phyloP scores from a whole-genome alignment of 2,113 vertebrate genomes.

The Camelus dromedarius region DNA sequence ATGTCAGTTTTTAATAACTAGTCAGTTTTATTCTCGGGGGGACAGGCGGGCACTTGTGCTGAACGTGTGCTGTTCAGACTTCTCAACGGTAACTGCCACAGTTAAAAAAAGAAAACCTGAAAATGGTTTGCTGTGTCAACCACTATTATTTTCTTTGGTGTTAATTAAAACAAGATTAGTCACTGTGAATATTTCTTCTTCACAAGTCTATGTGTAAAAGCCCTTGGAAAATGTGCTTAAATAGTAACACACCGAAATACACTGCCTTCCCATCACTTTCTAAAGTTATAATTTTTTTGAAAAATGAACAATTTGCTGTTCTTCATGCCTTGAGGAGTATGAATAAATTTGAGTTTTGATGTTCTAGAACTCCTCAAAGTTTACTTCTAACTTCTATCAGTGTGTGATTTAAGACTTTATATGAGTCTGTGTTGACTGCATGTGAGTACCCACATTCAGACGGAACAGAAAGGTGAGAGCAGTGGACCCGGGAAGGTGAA shows the following conservation, averaged over 20 bases:
- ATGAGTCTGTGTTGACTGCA: background rate
- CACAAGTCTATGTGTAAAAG: constrained; percentile 47
- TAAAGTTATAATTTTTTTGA: constrained; percentile 1
- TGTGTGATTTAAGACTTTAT: background rate
- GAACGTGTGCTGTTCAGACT: rapidly evolving
- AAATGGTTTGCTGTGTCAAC: constrained; percentile 21
- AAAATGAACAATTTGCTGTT: background rate
- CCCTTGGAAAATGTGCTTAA: constrained; percentile 62
- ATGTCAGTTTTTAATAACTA: background rate
- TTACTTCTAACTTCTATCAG: background rate
- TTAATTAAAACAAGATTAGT: constrained; percentile 77
- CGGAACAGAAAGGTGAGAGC: background rate
- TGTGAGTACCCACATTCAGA: background rate
- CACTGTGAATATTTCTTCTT: constrained; percentile 70
- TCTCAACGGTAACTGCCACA: background rate
- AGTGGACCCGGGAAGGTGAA: background rate
- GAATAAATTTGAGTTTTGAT: background rate
- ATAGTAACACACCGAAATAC: constrained; percentile 56
- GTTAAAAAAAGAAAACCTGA: constrained; percentile 40
- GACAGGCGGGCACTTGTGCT: background rate
- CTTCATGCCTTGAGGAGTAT: constrained; percentile 22
- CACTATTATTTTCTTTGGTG: constrained; percentile 19
- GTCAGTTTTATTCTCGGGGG: background rate
- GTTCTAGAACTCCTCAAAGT: background rate
- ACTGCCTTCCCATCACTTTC: background rate